phyloP scores from a whole-genome alignment of 2,797 vertebrate genomes.

The Oceanodroma leucorhoa region DNA sequence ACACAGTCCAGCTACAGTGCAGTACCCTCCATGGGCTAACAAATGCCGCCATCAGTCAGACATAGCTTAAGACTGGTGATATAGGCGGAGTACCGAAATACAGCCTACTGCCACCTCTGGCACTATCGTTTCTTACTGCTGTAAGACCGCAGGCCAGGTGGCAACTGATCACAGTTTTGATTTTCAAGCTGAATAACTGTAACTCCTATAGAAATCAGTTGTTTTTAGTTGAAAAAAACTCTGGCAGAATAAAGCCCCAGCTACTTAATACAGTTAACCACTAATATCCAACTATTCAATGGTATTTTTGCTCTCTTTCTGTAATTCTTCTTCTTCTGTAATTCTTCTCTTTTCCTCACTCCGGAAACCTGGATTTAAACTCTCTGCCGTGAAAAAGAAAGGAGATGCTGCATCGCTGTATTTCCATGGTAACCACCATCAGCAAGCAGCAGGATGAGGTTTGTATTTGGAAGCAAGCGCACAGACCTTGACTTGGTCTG shows the following conservation, averaged over 20 bases:
- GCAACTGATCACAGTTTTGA: not conserved
- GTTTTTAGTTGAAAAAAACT: not conserved
- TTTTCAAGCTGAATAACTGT: not conserved
- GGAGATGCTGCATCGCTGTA: not conserved
- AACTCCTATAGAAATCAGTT: not conserved
- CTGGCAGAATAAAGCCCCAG: not conserved
- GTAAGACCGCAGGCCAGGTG: not conserved
- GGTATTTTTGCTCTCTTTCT: not conserved
- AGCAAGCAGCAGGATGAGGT: not conserved
- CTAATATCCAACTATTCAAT: not conserved
- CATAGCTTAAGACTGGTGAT: not conserved
- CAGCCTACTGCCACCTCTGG: not conserved
- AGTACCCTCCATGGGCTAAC: not conserved
- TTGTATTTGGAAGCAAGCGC: not conserved
- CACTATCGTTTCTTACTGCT: not conserved
- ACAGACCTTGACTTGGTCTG: not conserved
- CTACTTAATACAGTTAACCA: not conserved
- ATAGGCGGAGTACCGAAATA: not conserved
- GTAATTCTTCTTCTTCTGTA: too few relatives aligned
- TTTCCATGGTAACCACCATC: not conserved
- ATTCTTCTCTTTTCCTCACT: too few relatives aligned
- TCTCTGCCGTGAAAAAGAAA: not conserved
- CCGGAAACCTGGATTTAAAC: not conserved
- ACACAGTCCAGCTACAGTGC: rapidly evolving
- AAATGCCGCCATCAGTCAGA: not conserved